Evolutionary conservation across 2,113 vertebrate genomes (phyloP).

Genomic region (Microtus richardsoni): DNA sequence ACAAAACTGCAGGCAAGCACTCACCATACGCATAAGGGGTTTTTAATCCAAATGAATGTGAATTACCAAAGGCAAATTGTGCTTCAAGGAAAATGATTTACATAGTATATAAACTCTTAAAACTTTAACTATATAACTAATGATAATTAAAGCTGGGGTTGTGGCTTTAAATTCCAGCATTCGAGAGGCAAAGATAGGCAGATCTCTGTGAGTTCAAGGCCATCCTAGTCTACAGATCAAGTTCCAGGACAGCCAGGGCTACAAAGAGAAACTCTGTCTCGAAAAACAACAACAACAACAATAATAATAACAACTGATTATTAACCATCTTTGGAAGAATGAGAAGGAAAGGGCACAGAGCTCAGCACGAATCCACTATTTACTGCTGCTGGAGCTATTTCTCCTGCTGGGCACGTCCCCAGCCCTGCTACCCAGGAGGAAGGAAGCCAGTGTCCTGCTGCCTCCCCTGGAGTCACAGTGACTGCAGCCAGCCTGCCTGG

Average conservation of each 20-base stretch:
- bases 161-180: not conserved
- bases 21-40: not conserved
- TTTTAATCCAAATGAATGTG: not conserved
- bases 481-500: not conserved
- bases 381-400: not conserved
- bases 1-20: not conserved
- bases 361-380: too few relatives aligned
- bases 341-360: not conserved
- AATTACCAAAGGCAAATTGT: not conserved
- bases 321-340: not conserved
- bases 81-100: not conserved
- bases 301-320: too few relatives aligned
- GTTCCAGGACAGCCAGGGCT: not conserved
- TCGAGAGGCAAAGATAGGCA: not conserved
- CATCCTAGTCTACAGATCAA: not conserved
- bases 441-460: not conserved
- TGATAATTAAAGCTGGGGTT: not conserved
- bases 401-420: not conserved
- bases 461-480: not conserved
- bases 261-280: not conserved
- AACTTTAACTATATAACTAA: not conserved
- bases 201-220: not conserved
- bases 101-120: not conserved
- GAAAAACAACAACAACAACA: not conserved
- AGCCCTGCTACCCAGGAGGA: not conserved